A percentile compares a stretch with the other conserved stretches of the same genome.
These are phyloP conservation scores for Cichladusa arquata DNA, from an alignment of 2,113 vertebrate genomes.

Conservation along the genomic window DNA sequence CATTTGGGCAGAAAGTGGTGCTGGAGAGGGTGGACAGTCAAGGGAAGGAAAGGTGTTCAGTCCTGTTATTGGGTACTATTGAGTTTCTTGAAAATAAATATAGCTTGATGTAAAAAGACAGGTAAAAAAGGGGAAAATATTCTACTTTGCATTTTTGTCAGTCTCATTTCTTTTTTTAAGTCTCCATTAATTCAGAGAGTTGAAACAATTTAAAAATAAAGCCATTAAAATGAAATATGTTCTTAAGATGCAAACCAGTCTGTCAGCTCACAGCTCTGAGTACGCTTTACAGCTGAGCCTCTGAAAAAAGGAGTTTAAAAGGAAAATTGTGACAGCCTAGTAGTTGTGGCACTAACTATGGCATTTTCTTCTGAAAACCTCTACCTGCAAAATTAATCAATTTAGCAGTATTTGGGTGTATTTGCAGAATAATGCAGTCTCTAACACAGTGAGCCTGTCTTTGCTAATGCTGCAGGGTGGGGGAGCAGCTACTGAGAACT, in stretches of 20 bases:
- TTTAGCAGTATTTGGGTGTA: not conserved
- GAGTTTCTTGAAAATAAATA: not conserved
- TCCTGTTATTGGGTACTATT: not conserved
- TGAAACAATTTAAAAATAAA: constrained; percentile 49
- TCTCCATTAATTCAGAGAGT: constrained; percentile 31
- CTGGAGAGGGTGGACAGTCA: not conserved
- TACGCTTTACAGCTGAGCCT: not conserved
- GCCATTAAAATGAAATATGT: constrained; percentile 1
- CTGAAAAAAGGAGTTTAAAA: not conserved
- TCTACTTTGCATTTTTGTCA: not conserved
- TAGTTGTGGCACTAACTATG: not conserved
- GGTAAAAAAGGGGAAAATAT: not conserved
- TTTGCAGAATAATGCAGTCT: not conserved
- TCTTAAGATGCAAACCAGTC: constrained; percentile 1
- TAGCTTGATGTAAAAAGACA: not conserved
- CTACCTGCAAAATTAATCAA: not conserved
- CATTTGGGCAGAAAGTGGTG: not conserved
- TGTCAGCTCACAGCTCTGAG: not conserved
- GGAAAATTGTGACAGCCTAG: not conserved
- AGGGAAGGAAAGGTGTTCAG: not conserved
- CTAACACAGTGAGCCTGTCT: not conserved
- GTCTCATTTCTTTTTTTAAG: not conserved
- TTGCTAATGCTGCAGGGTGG: not conserved
- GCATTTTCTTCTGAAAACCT: not conserved
- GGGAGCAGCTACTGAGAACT: not conserved